phyloP scores from a whole-genome alignment of 1,140 invertebrate species.

The Dysdera silvatica region DNA sequence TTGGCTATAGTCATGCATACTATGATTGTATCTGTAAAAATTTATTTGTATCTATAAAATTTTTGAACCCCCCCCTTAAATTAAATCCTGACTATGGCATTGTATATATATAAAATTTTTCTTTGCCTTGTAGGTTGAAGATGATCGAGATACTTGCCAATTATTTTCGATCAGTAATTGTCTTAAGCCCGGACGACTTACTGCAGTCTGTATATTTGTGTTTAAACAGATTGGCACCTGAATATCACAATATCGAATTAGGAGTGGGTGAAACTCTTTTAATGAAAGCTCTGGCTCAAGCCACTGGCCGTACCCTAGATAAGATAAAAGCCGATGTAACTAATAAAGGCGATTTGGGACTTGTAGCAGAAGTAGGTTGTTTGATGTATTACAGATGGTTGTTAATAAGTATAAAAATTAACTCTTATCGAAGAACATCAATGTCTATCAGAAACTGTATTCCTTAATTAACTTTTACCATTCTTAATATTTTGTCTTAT shows the following conservation, averaged over 20 bases:
- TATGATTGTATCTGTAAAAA: no score
- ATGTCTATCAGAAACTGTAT: no score
- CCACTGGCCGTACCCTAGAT: constrained; percentile 74
- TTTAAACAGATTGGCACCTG: constrained; percentile 88
- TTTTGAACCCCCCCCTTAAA: no score
- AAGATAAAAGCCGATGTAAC: constrained; percentile 78
- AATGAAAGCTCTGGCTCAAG: constrained; percentile 89
- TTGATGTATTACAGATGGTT: no score
- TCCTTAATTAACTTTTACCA: no score
- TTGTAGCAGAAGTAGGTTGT: constrained; percentile 68
- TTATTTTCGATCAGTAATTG: constrained; percentile 86
- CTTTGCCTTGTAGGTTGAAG: constrained; percentile 57
- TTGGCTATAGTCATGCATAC: no score
- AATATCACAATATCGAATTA: constrained; percentile 81
- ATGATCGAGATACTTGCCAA: constrained; percentile 91
- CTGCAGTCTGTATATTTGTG: constrained; percentile 86
- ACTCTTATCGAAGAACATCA: no score
- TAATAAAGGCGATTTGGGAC: constrained; percentile 76
- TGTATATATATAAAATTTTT: neutral
- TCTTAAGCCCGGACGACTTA: constrained; percentile 78
- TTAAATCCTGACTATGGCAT: neutral
- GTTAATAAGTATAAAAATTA: no score
- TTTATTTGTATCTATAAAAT: neutral
- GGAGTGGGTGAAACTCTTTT: constrained; percentile 89
- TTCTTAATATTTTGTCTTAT: no score